phyloP scores from a whole-genome alignment of 2,113 vertebrate species.

The Chiloscyllium plagiosum region DNA sequence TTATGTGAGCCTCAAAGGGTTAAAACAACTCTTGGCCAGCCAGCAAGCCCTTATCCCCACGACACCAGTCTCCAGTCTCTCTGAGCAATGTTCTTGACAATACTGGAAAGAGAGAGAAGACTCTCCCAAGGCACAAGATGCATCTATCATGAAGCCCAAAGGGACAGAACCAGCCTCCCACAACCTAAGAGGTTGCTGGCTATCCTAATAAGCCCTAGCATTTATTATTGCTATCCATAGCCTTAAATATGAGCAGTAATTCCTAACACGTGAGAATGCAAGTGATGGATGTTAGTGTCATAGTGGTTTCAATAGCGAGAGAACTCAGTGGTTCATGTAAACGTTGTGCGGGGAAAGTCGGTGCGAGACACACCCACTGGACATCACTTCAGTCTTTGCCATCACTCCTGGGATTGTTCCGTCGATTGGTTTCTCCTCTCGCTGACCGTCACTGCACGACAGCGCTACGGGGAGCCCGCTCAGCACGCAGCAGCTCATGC shows the following conservation, averaged over 20 bases:
- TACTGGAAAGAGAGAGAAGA: not conserved
- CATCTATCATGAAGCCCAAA: not conserved
- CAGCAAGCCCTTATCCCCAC: not conserved
- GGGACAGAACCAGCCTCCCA: not conserved
- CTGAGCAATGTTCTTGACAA: not conserved
- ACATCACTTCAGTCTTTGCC: slow-evolving; percentile 22
- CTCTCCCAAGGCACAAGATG: not conserved
- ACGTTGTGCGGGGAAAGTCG: slow-evolving; percentile 14
- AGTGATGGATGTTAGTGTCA: slow-evolving; percentile 34
- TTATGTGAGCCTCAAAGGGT: slow-evolving; percentile 1
- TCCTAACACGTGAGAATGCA: slow-evolving; percentile 23
- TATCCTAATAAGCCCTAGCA: slow-evolving; percentile 21
- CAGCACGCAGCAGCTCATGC: slow-evolving; percentile 59
- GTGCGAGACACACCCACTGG: not conserved
- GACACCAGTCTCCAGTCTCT: not conserved
- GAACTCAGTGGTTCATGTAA: slow-evolving; percentile 22
- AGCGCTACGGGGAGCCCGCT: slow-evolving; percentile 75
- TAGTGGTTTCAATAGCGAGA: slow-evolving; percentile 33
- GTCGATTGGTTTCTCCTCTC: not conserved
- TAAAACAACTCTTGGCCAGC: slow-evolving; percentile 14
- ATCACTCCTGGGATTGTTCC: slow-evolving; percentile 7
- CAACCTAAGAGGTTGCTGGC: not conserved
- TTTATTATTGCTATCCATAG: slow-evolving; percentile 27
- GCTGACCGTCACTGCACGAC: slow-evolving; percentile 55
- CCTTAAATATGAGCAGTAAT: slow-evolving; percentile 28